Percentiles rank a stretch among this genome's conserved stretches.
phyloP scores from a whole-genome alignment of 2,113 vertebrate species.

The Chloropsis hardwickii region DNA sequence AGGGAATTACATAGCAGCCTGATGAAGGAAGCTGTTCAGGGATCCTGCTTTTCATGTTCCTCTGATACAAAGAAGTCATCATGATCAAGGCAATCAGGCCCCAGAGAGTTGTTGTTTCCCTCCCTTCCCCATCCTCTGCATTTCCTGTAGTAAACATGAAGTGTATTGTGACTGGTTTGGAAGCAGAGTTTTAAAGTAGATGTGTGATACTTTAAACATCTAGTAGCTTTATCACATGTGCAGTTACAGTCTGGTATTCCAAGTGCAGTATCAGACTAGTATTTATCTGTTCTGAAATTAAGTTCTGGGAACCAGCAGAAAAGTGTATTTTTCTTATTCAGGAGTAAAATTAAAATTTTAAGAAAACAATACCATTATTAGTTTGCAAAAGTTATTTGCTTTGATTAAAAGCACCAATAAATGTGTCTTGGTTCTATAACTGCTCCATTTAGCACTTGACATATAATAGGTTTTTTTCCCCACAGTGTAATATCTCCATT shows the following conservation, averaged over 20 bases:
- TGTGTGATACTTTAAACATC: background rate
- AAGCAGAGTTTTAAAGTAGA: background rate
- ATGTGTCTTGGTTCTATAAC: conserved; percentile 67
- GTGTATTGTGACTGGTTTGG: background rate
- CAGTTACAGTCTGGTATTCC: background rate
- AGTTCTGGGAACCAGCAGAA: conserved; percentile 46
- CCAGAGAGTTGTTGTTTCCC: background rate
- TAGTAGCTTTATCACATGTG: background rate
- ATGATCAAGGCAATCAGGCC: background rate
- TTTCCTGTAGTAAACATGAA: background rate
- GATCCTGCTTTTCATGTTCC: background rate
- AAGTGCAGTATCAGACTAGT: background rate
- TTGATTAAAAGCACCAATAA: conserved; percentile 80
- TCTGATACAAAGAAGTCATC: background rate
- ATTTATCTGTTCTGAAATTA: conserved; percentile 46
- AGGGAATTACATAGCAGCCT: background rate
- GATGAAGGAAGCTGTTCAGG: background rate
- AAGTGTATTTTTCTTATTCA: conserved; percentile 71
- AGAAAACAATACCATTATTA: conserved; percentile 72
- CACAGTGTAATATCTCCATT: conserved; percentile 80
- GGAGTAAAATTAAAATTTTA: conserved; percentile 68
- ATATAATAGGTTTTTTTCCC: conserved; percentile 66
- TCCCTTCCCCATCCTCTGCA: background rate
- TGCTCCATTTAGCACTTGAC: conserved; percentile 81
- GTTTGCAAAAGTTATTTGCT: conserved; percentile 75